Evolutionary conservation across 1,140 invertebrate species (phyloP), one percentile per base, ranked within the genome.

Genomic region (Sminthurides bifidus): DNA sequence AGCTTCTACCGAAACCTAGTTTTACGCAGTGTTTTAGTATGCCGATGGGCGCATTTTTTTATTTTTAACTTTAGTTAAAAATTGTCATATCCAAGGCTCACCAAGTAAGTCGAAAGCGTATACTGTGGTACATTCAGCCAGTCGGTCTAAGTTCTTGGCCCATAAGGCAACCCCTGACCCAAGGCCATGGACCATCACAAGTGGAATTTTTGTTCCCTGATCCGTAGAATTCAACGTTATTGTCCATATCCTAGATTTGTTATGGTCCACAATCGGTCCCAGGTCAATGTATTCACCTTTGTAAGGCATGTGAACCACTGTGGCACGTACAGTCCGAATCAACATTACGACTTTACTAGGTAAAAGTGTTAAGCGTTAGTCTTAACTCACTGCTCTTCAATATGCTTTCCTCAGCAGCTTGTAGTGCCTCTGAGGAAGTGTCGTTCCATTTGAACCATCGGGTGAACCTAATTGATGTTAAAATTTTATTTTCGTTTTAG

Each of bases 1-100:
- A 91, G 66, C 92, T 95, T 60, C 87, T 79, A 0, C 90, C 94
- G 74, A 97, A 98, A 44, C 93, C 86, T 84, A n/a, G n/a, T n/a
- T n/a, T n/a, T n/a, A n/a, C n/a, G 41, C 15, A 0, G 3, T n/a
- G n/a, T n/a, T n/a, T n/a, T n/a, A n/a, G n/a, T n/a, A n/a, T n/a
- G n/a, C n/a, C n/a, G n/a, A n/a, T n/a, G n/a, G n/a, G n/a, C n/a
- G n/a, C n/a, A n/a, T n/a, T n/a, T n/a, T 31, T 55, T 23, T 31
- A 2, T 27, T 54, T 26, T 53, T 61, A 78, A 77, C 76, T 77
- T 46, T 88, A n/a, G 19, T 52, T 45, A n/a, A 19, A 15, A 52
- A 35, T 52, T 33, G 29, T 8, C 23, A 48, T 23, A 0, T n/a
- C n/a, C n/a, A n/a, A n/a, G n/a, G n/a, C 29, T 73, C 69, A 84